Conservation (phyloP, 2,113 vertebrate species). For the Sorex fumeus region DNA sequence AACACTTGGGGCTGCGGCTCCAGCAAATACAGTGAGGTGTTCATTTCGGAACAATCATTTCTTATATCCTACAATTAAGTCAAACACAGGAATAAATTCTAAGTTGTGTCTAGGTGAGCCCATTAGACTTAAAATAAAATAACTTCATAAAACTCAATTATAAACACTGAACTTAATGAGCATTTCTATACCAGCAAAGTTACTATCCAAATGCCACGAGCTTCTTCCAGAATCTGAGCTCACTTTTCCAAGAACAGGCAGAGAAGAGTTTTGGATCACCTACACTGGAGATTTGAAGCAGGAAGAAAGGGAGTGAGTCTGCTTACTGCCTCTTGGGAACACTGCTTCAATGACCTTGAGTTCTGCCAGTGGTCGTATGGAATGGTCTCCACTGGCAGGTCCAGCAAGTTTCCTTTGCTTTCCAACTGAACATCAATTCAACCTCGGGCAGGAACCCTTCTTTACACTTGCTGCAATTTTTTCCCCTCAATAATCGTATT, state of each 20-base stretch:
- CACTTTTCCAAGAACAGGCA: slow-evolving; percentile 55
- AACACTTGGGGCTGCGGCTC: slow-evolving; percentile 49
- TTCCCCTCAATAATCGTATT: too few relatives aligned
- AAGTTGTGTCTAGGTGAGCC: slow-evolving; percentile 78
- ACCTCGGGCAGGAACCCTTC: background rate
- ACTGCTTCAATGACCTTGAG: background rate
- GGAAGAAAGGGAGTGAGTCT: background rate
- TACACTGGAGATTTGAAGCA: background rate
- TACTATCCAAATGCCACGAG: slow-evolving; percentile 71
- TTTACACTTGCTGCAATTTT: too few relatives aligned
- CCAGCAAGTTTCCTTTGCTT: background rate
- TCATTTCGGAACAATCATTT: slow-evolving; percentile 72
- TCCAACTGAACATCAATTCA: background rate
- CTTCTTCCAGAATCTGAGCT: slow-evolving; percentile 61
- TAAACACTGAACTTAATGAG: slow-evolving; percentile 75
- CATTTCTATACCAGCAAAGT: slow-evolving; percentile 71
- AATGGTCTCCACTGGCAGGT: background rate
- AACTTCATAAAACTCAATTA: slow-evolving; percentile 81
- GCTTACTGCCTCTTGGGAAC: background rate
- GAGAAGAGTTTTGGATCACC: slow-evolving; percentile 21
- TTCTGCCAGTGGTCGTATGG: background rate
- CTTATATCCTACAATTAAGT: slow-evolving; percentile 70
- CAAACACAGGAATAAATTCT: slow-evolving; percentile 72
- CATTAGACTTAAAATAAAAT: slow-evolving; percentile 81
- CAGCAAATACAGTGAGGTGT: slow-evolving; percentile 69